Base-by-base conservation (phyloP, 2,113 vertebrate species). In the Dicerorhinus sumatrensis region DNA sequence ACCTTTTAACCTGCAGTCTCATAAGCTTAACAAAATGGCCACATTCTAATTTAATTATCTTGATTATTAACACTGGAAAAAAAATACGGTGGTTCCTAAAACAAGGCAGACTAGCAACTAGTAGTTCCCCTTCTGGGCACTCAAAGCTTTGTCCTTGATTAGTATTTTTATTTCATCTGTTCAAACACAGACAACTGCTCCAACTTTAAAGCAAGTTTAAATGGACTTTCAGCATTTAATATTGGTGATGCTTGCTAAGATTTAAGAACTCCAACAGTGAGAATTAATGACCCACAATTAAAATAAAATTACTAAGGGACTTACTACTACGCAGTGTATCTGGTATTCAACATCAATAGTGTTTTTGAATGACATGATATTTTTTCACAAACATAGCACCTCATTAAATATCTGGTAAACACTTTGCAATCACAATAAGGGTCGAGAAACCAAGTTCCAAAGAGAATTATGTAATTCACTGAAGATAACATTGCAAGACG, bases 311-410 rank as follows among this genome's bases (percentile, higher is more conserved):
- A 90, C 25, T 72, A 72, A 39, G 96, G 89, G 83, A 97, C 96
- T 96, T 73, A 51, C 48, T 62, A 97, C 97, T 63, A 95, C 96
- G 98, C 96, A 97, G 97, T 90, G 94, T 92, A 97, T 95, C 89
- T 72, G 33, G 97, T 95, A 98, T 85, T 36, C 91, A 90, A 95
- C 94, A 95, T 97, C 69, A 96, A 36, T 96, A 98, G 90, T 92
- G 98, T 98, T 98, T 98, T 77, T 98, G 96, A 99, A 58, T 88
- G 77, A 96, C 51, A 25, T 29, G 54, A 31, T 80, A 39, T 51
- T 86, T 91, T 73, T 36, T 84, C 96, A 98, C 96, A 94, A 51
- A 97, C 91, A 62, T 76, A 98, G 97, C 97, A 97, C 97, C 98
- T 96, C 97, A 65, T 87, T 42, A 69, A 82, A 13, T 42, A 85